Percentiles rank a stretch among this genome's conserved stretches.
Conservation (phyloP, 2,113 vertebrate genomes). For the Theropithecus gelada region DNA sequence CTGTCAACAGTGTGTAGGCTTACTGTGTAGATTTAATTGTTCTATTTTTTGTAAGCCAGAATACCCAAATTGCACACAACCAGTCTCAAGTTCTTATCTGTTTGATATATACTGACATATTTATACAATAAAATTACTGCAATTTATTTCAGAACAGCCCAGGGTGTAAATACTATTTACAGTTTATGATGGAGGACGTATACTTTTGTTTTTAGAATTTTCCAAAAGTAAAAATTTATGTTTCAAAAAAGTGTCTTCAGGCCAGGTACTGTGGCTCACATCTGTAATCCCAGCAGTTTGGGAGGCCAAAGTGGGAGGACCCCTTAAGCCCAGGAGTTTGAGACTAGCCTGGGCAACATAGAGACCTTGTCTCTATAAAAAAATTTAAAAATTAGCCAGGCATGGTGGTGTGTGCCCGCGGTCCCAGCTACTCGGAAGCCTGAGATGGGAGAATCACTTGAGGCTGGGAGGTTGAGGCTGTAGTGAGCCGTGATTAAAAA, state of each 20-base stretch:
- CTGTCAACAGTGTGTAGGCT: not conserved
- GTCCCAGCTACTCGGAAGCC: too few species aligned
- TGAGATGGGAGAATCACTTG: too few species aligned
- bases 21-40: not conserved
- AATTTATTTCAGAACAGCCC: not conserved
- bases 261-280: too few species aligned
- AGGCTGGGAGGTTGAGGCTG: too few species aligned
- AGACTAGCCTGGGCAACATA: too few species aligned
- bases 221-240: conserved; percentile 15
- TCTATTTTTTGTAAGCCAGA: not conserved
- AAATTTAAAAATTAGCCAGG: too few species aligned
- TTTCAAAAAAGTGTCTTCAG: not conserved
- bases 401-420: too few species aligned
- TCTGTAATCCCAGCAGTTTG: too few species aligned
- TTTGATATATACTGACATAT: not conserved
- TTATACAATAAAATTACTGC: not conserved
- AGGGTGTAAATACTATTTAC: not conserved
- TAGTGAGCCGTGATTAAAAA: too few species aligned
- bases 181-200: not conserved
- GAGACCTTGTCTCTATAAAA: too few species aligned
- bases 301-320: too few species aligned
- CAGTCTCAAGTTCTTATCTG: not conserved
- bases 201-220: not conserved
- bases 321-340: too few species aligned
- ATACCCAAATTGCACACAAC: not conserved